phyloP scores from a whole-genome alignment of 2,113 vertebrate genomes.

The Thryonomys swinderianus region DNA sequence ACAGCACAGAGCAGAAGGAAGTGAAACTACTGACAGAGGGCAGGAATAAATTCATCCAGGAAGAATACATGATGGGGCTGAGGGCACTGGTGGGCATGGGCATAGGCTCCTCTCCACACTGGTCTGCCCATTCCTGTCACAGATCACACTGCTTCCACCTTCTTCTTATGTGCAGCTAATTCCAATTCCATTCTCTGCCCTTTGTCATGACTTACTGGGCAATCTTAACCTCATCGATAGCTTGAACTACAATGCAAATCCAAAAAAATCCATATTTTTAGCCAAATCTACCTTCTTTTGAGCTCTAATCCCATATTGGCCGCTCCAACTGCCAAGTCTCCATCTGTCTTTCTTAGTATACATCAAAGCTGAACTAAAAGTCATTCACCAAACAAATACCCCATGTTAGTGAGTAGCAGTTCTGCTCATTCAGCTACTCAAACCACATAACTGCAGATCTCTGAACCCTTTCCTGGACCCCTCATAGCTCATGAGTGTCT shows the following conservation, averaged over 20 bases:
- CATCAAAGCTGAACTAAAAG: not conserved
- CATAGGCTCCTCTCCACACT: not conserved
- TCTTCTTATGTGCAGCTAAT: not conserved
- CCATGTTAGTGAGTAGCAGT: not conserved
- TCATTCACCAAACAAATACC: not conserved
- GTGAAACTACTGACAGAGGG: not conserved
- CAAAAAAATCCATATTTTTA: not conserved
- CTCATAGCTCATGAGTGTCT: not conserved
- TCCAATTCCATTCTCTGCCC: not conserved
- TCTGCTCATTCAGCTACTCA: not conserved
- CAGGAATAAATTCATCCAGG: not conserved
- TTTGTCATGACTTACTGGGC: not conserved
- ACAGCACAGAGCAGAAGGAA: not conserved
- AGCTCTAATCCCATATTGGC: not conserved
- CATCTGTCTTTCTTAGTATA: not conserved
- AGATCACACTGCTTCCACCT: not conserved
- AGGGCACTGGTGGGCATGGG: rapidly evolving
- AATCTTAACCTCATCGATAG: not conserved
- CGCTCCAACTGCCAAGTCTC: not conserved
- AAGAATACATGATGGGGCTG: not conserved
- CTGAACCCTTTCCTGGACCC: not conserved
- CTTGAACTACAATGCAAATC: not conserved
- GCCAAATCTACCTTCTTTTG: not conserved
- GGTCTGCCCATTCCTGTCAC: rapidly evolving
- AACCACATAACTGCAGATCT: not conserved